These are phyloP conservation scores for Hystrix cristata DNA, from an alignment of 2,113 vertebrate genomes.

Conservation along the genomic window DNA sequence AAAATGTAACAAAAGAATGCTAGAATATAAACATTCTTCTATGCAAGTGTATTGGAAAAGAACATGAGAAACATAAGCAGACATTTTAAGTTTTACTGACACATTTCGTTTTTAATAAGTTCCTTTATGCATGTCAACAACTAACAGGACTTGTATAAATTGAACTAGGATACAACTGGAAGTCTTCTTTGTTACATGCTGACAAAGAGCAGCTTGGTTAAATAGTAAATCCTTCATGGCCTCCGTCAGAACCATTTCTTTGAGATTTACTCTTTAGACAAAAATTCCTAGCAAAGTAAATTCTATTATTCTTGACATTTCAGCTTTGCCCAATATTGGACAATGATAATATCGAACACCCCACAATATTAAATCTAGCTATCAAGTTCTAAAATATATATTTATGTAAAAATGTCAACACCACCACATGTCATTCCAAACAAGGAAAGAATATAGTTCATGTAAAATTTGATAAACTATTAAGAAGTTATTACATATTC, in stretches of 20 bases:
- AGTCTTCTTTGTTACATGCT: slow-evolving; percentile 67
- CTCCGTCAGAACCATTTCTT: slow-evolving; percentile 64
- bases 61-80: slow-evolving; percentile 78
- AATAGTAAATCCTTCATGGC: slow-evolving; percentile 79
- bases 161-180: slow-evolving; percentile 64
- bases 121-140: slow-evolving; percentile 74
- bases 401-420: neutral
- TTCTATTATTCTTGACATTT: slow-evolving; percentile 56
- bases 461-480: slow-evolving; percentile 50
- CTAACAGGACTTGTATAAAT: slow-evolving; percentile 73
- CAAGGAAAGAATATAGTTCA: neutral
- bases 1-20: slow-evolving; percentile 78
- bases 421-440: slow-evolving; percentile 25
- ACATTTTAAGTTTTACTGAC: slow-evolving; percentile 78
- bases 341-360: neutral
- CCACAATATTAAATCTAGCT: slow-evolving; percentile 42
- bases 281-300: slow-evolving; percentile 62
- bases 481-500: neutral
- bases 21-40: slow-evolving; percentile 75
- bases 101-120: slow-evolving; percentile 83
- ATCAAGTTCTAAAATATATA: neutral
- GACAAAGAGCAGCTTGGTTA: slow-evolving; percentile 81
- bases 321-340: neutral
- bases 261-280: slow-evolving; percentile 71
- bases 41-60: slow-evolving; percentile 71